Evolutionary conservation across 2,797 vertebrate species (phyloP), one percentile per base, ranked within the genome.

Genomic region (Paratrypauchen microcephalus): DNA sequence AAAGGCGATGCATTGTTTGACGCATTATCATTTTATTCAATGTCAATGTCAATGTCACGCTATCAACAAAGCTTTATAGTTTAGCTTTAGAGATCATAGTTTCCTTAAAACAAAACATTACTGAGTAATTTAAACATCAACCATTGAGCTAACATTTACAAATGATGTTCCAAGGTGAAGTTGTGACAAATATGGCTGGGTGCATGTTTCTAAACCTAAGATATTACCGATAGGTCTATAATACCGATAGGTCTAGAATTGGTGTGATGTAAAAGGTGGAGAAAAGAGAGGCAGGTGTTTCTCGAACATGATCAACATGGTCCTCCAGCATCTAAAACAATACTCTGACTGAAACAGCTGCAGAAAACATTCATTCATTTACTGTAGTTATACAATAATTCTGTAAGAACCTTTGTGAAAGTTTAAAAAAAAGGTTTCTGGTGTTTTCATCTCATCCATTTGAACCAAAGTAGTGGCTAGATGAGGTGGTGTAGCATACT

Each of bases 281-380:
- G 78, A 69, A 95, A 93, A 65, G 96, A 95, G 68, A 96, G 88
- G 78, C 96, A 98, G 71, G 96, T 92, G 80, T 98, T 98, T 77
- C 80, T 94, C 45, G 87, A 60, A 28, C 81, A 76, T 76, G 78
- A 84, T 58, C 89, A 75, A 76, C 79, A 68, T 1, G 94, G 86
- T 68, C 75, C 79, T 81, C 90, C 91, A 78, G 76, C 71, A 65
- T 83, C 80, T 47, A 75, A 18, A 61, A 83, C 76, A 75, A 95
- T 76, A 65, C 21, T 82, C 86, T 96, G 91, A 70, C 95, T 96
- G 69, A 95, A 92, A 74, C 66, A 97, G 90, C 97, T 99, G 75
- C 2, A 66, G 7, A 58, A 54, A 0, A 54, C 3, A 64, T 30
- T 13, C 3, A n/a, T 26, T 64, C 21, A 23, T 63, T 24, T 63